Conservation (phyloP, 2,113 vertebrate species). For the Acrocephalus kingi region DNA sequence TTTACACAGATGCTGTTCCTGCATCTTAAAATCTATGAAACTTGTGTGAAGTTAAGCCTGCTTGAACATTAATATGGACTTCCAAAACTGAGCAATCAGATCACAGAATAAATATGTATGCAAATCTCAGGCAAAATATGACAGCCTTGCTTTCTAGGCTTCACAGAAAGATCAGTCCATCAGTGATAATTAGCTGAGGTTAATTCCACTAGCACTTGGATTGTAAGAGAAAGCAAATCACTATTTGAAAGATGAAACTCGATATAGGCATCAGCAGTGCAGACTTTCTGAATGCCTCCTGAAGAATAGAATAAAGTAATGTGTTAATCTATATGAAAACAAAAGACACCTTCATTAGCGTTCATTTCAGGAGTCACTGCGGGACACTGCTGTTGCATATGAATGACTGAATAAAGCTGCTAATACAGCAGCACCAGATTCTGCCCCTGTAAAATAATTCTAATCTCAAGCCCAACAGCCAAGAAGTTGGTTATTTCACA, state of each 20-base stretch:
- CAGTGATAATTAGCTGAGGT: neutral
- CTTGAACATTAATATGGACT: neutral
- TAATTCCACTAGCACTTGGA: neutral
- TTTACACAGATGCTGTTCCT: neutral
- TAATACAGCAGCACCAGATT: neutral
- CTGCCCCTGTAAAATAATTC: neutral
- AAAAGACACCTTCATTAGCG: neutral
- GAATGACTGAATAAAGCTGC: neutral
- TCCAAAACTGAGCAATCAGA: neutral
- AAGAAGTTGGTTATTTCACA: neutral
- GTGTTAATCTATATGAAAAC: neutral
- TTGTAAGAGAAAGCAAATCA: neutral
- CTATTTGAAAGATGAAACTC: neutral
- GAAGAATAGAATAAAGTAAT: neutral
- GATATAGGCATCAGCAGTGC: neutral
- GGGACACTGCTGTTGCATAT: neutral
- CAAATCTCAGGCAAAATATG: neutral
- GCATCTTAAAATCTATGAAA: neutral
- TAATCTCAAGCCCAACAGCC: neutral
- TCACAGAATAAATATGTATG: neutral
- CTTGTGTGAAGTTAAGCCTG: neutral
- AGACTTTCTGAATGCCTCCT: neutral
- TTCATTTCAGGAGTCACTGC: neutral
- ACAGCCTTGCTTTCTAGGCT: neutral
- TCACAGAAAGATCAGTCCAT: neutral